phyloP scores from a whole-genome alignment of 1,140 invertebrate species.

The Drosophila subpulchrella region DNA sequence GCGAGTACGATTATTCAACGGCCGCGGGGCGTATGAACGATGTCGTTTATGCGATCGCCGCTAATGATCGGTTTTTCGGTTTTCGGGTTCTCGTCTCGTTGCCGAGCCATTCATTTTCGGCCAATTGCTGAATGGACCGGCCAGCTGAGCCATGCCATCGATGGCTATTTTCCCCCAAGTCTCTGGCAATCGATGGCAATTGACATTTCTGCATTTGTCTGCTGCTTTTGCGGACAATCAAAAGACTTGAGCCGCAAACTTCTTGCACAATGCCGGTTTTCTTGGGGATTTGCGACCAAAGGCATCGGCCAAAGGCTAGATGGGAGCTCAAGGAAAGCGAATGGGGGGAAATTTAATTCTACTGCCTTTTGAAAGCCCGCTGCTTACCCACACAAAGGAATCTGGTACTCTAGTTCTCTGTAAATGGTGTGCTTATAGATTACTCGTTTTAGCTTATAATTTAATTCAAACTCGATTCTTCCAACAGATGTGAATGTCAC shows the following conservation, averaged over 20 bases:
- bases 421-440: slow-evolving; percentile 37
- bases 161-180: slow-evolving; percentile 47
- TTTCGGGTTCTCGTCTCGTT: slow-evolving; percentile 9
- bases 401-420: slow-evolving; percentile 41
- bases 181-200: slow-evolving; percentile 43
- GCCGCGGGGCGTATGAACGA: slow-evolving; percentile 69
- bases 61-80: slow-evolving; percentile 63
- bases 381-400: neutral
- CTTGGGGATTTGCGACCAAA: neutral
- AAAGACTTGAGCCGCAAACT: slow-evolving; percentile 46
- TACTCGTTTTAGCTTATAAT: slow-evolving; percentile 50
- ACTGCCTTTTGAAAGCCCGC: neutral
- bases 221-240: slow-evolving; percentile 24
- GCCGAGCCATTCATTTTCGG: slow-evolving; percentile 45
- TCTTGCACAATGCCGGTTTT: slow-evolving; percentile 40
- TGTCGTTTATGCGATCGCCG: slow-evolving; percentile 59
- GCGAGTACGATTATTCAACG: slow-evolving; percentile 59
- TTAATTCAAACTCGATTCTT: slow-evolving; percentile 48
- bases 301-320: neutral
- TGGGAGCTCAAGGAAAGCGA: slow-evolving; percentile 21
- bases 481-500: slow-evolving; percentile 53
- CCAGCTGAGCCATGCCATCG: slow-evolving; percentile 31
- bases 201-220: slow-evolving; percentile 45
- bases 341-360: neutral
- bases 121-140: slow-evolving; percentile 41